phyloP scores from a whole-genome alignment of 2,113 vertebrate genomes.

The Microcebus griseorufus region DNA sequence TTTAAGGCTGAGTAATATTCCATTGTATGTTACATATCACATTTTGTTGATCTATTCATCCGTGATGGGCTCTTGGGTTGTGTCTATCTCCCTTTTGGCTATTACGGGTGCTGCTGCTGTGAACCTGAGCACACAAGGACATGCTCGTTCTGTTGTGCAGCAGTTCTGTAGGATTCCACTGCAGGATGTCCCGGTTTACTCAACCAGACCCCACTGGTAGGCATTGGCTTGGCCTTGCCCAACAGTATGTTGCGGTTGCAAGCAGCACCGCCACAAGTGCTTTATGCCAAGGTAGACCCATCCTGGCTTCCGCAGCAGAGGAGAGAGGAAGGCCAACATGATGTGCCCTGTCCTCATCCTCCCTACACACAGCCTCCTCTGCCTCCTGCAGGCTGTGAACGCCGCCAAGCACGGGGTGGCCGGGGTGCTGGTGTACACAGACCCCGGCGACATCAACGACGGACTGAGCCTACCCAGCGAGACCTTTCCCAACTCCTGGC shows the following conservation, averaged over 20 bases:
- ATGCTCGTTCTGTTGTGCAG: background rate
- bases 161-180: background rate
- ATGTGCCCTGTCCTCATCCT: accelerated
- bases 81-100: background rate
- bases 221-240: background rate
- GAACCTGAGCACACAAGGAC: background rate
- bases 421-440: conserved; percentile 93
- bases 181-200: no score
- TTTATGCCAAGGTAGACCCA: background rate
- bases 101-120: background rate
- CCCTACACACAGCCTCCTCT: background rate
- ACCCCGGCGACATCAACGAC: conserved; percentile 92
- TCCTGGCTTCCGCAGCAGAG: background rate
- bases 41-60: background rate
- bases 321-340: background rate
- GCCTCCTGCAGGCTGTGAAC: conserved; percentile 87
- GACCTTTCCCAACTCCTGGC: conserved; percentile 93
- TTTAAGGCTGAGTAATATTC: background rate
- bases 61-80: background rate
- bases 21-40: no score
- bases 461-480: conserved; percentile 81
- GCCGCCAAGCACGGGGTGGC: conserved; percentile 87
- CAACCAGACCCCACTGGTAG: background rate
- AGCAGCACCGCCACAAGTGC: background rate
- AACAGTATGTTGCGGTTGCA: background rate